A percentile compares a stretch with the other conserved stretches of the same genome.
Evolutionary conservation across 2,113 vertebrate genomes (phyloP).

Genomic region (Romanogobio albipinnatus): DNA sequence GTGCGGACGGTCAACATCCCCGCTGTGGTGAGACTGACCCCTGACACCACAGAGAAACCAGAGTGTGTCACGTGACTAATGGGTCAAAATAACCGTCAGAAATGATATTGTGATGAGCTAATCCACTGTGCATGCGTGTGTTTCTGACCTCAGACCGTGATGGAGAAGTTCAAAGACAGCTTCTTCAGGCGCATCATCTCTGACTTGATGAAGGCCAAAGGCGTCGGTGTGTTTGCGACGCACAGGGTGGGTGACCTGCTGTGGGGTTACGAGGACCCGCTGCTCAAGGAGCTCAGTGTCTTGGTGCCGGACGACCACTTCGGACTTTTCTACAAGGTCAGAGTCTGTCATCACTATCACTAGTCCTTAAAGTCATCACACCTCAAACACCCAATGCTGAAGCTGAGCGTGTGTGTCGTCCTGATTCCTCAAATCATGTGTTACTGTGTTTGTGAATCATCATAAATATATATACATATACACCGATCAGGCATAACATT

Average conservation of each 20-base stretch:
- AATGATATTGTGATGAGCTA: background rate
- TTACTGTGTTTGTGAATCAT: background rate
- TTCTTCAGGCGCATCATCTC: background rate
- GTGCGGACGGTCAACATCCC: slow-evolving; percentile 93
- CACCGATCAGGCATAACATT: too few relatives aligned
- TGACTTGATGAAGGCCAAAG: slow-evolving; percentile 67
- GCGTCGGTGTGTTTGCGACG: slow-evolving; percentile 78
- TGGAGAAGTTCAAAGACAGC: slow-evolving; percentile 72
- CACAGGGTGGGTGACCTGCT: slow-evolving; percentile 82
- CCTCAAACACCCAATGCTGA: background rate
- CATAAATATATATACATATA: too few relatives aligned
- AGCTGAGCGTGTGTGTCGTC: background rate
- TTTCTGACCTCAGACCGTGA: slow-evolving; percentile 76
- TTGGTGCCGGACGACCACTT: slow-evolving; percentile 76
- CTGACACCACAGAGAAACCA: background rate
- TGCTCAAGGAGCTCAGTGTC: slow-evolving; percentile 73
- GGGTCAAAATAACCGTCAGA: background rate
- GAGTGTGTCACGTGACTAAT: background rate
- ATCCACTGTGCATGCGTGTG: background rate
- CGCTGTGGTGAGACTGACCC: slow-evolving; percentile 81
- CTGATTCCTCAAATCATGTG: background rate
- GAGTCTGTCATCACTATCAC: background rate
- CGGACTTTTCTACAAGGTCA: slow-evolving; percentile 89
- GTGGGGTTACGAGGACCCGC: slow-evolving; percentile 90
- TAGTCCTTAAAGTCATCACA: background rate